These are phyloP conservation scores for Vireo altiloquus DNA, from an alignment of 2,113 vertebrate species.

Conservation along the genomic window DNA sequence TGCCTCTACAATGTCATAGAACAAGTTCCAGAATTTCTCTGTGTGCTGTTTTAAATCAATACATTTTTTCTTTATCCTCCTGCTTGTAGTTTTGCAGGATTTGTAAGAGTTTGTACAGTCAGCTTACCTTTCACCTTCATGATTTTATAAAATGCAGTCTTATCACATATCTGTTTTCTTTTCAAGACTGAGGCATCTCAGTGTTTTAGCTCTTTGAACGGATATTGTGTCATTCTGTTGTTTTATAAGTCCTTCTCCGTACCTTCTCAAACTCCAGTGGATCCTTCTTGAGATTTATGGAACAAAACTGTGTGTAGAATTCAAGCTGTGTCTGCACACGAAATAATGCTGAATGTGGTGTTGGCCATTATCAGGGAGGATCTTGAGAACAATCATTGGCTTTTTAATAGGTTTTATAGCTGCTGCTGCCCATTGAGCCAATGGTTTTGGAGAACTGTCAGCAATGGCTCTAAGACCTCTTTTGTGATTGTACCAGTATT, in stretches of 20 bases:
- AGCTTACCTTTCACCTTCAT: not conserved
- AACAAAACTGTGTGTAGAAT: not conserved
- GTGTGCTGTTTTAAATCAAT: not conserved
- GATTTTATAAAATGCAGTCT: not conserved
- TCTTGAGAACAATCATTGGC: not conserved
- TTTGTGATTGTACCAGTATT: not conserved
- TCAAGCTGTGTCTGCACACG: accelerated
- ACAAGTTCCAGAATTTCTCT: not conserved
- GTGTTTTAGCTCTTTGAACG: not conserved
- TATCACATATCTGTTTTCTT: not conserved
- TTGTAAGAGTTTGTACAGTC: not conserved
- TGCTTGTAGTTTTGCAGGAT: not conserved
- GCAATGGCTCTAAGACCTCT: not conserved
- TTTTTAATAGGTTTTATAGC: not conserved
- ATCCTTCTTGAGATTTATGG: not conserved
- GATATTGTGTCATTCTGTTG: not conserved
- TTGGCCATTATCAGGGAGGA: not conserved
- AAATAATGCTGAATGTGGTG: not conserved
- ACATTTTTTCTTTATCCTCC: not conserved
- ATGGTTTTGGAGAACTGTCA: not conserved
- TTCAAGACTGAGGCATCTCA: not conserved
- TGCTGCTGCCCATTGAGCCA: not conserved
- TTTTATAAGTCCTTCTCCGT: not conserved
- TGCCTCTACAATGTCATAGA: not conserved
- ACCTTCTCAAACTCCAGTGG: not conserved